Evolutionary conservation across 2,888 invertebrate species (phyloP).

Genomic region (Calameuta filiformis): DNA sequence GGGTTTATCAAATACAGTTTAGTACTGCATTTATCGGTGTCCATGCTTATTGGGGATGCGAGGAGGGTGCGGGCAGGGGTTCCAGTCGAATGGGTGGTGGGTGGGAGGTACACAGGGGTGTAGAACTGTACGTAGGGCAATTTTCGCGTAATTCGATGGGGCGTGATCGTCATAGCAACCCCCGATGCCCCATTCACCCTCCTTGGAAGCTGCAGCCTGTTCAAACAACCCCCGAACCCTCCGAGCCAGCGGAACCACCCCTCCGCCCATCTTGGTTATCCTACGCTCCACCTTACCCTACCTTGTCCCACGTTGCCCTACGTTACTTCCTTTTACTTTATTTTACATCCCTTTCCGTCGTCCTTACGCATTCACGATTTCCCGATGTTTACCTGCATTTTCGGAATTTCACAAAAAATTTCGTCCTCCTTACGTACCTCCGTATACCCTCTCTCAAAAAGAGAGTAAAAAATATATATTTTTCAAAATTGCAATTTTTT

Average conservation of each 20-base stretch:
- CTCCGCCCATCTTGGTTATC: conserved; percentile 16
- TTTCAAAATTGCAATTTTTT: background rate
- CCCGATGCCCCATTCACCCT: conserved; percentile 45
- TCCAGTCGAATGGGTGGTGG: conserved; percentile 31
- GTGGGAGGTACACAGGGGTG: conserved; percentile 15
- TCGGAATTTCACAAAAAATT: background rate
- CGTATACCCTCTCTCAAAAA: background rate
- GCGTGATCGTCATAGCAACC: conserved; percentile 66
- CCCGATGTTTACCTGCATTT: background rate
- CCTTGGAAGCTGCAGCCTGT: conserved; percentile 60
- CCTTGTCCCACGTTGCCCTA: background rate
- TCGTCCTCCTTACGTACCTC: too few species aligned
- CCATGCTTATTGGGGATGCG: conserved; percentile 6
- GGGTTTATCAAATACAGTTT: conserved; percentile 56
- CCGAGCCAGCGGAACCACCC: conserved; percentile 28
- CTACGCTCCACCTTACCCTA: background rate
- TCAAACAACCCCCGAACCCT: conserved; percentile 62
- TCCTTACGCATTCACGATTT: background rate
- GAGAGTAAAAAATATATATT: background rate
- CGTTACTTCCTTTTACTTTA: conserved; percentile 23
- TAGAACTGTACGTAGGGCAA: conserved; percentile 58
- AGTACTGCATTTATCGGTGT: conserved; percentile 57
- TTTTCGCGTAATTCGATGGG: conserved; percentile 65
- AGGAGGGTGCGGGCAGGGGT: conserved; percentile 4
- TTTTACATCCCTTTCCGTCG: conserved; percentile 24